Percentiles rank a stretch among this genome's conserved stretches.
Conservation (phyloP, 1,140 invertebrate species). For the Watersipora subatra region DNA sequence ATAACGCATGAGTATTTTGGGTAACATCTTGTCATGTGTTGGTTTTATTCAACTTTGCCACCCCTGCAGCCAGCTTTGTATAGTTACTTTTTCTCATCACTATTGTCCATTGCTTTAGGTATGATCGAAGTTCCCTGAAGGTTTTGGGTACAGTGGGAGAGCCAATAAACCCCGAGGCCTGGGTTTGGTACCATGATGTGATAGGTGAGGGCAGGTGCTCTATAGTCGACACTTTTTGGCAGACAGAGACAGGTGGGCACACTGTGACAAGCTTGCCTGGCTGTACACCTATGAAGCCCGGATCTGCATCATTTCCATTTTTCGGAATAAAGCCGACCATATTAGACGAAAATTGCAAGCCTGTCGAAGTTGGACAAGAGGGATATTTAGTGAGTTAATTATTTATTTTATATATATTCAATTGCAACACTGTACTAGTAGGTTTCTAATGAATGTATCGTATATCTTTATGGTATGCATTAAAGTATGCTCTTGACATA, state of each 20-base stretch:
- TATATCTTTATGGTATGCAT: too few relatives aligned
- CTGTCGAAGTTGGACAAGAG: slow-evolving; percentile 68
- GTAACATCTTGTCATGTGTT: too few relatives aligned
- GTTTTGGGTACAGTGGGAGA: slow-evolving; percentile 89
- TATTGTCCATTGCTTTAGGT: too few relatives aligned
- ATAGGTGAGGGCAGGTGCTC: slow-evolving; percentile 60
- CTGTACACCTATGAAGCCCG: slow-evolving; percentile 87
- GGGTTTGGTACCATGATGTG: slow-evolving; percentile 86
- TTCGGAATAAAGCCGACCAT: slow-evolving; percentile 82
- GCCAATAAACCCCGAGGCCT: slow-evolving; percentile 94
- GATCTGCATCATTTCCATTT: slow-evolving; percentile 88
- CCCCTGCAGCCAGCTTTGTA: too few relatives aligned
- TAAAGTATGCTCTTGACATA: too few relatives aligned
- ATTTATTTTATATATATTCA: too few relatives aligned
- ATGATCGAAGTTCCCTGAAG: slow-evolving; percentile 50
- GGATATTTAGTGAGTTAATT: slow-evolving; percentile 67
- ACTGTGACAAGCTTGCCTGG: slow-evolving; percentile 87
- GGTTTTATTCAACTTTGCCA: too few relatives aligned
- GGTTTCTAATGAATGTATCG: too few relatives aligned
- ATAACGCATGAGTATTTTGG: too few relatives aligned
- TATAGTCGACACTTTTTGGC: slow-evolving; percentile 97
- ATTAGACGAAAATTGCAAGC: slow-evolving; percentile 69
- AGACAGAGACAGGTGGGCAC: slow-evolving; percentile 74
- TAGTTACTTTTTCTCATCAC: too few relatives aligned
- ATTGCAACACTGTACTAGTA: too few relatives aligned